Conservation (phyloP, 2,888 invertebrate genomes). For the Nebria brevicollis region DNA sequence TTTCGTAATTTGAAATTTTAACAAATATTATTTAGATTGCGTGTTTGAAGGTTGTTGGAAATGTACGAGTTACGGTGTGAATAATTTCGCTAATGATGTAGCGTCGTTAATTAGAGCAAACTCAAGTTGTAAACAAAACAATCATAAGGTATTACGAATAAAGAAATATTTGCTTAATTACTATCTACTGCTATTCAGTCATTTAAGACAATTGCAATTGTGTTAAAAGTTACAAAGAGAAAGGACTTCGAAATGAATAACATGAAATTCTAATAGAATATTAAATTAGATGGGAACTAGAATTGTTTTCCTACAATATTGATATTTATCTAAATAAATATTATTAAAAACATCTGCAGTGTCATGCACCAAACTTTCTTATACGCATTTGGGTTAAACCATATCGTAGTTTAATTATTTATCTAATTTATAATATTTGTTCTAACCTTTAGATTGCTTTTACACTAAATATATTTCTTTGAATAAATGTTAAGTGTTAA, state of each 20-base stretch:
- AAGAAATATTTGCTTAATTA: constrained; percentile 30
- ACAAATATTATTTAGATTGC: background rate
- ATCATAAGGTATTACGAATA: constrained; percentile 13
- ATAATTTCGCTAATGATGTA: background rate
- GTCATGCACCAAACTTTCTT: too few species aligned
- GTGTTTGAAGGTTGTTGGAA: background rate
- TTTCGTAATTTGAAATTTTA: background rate
- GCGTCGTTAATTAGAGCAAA: background rate
- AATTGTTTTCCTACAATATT: too few species aligned
- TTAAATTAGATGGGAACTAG: too few species aligned
- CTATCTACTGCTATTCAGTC: constrained; percentile 14
- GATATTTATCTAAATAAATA: too few species aligned
- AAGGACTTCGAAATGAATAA: background rate
- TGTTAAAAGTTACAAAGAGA: constrained; percentile 5
- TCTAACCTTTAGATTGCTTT: too few species aligned
- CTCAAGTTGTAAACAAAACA: constrained; percentile 22
- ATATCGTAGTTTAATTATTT: too few species aligned
- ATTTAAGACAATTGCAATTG: constrained; percentile 22
- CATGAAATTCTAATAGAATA: background rate
- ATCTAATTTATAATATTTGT: too few species aligned
- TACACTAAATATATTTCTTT: too few species aligned
- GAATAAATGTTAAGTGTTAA: too few species aligned
- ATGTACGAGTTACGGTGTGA: background rate
- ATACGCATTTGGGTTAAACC: too few species aligned
- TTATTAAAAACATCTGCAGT: too few species aligned